Evolutionary conservation across 2,797 vertebrate genomes (phyloP).

Genomic region (Mus caroli): DNA sequence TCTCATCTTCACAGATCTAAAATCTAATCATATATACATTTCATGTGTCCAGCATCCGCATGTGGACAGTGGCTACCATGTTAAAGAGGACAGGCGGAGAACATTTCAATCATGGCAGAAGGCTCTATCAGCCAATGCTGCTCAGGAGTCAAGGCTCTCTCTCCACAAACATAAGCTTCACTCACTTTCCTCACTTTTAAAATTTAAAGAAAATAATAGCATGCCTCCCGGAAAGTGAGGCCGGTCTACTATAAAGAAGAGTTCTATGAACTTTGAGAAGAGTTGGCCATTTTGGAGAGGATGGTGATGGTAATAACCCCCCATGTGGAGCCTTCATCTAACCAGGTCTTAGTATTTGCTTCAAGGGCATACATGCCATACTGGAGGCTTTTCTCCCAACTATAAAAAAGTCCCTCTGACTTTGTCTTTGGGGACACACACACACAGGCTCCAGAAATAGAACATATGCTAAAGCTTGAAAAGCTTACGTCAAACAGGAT

Average conservation of each 20-base stretch:
- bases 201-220: constrained; percentile 8
- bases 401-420: not conserved
- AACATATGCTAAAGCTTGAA: constrained; percentile 7
- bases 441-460: not conserved
- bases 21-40: not conserved
- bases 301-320: not conserved
- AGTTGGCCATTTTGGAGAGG: constrained; percentile 18
- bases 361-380: not conserved
- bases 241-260: not conserved
- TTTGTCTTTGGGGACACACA: not conserved
- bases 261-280: constrained; percentile 34
- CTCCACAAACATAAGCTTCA: not conserved
- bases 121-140: not conserved
- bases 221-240: not conserved
- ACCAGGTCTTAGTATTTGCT: not conserved
- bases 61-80: not conserved
- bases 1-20: not conserved
- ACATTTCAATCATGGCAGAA: not conserved
- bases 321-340: not conserved
- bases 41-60: too few relatives aligned
- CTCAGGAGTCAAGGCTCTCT: not conserved
- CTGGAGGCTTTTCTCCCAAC: not conserved
- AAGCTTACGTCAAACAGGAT: constrained; percentile 5
- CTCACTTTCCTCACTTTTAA: not conserved
- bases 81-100: not conserved